Percentiles rank a stretch among this genome's conserved stretches.
Conservation (phyloP, 2,113 vertebrate genomes). For the Hippopotamus amphibius region DNA sequence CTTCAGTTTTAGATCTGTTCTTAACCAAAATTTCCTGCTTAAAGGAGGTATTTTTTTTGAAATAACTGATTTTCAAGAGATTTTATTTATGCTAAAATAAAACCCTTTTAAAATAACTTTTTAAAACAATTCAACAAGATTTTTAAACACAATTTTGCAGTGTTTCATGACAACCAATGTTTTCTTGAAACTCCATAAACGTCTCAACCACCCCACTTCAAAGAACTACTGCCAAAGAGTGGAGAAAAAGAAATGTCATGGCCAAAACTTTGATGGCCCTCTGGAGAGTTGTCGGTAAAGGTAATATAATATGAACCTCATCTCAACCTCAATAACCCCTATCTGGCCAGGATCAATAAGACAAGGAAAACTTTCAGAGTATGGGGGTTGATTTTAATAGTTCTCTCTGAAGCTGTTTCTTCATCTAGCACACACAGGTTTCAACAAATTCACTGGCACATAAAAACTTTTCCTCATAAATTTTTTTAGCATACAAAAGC, state of each 20-base stretch:
- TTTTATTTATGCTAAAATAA: constrained; percentile 2
- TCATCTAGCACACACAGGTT: constrained; percentile 1
- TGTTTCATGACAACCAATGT: not conserved
- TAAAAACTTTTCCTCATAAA: constrained; percentile 4
- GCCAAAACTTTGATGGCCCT: not conserved
- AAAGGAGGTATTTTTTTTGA: not conserved
- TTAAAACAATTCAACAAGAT: not conserved
- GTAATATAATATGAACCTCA: constrained; percentile 55
- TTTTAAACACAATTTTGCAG: not conserved
- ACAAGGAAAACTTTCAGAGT: constrained; percentile 35
- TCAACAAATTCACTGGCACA: constrained; percentile 60
- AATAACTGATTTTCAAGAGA: not conserved
- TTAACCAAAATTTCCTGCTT: not conserved
- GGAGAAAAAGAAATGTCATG: not conserved
- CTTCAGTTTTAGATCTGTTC: not conserved
- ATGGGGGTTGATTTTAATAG: constrained; percentile 48
- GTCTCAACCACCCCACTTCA: not conserved
- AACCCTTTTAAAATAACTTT: not conserved
- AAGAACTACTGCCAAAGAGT: constrained; percentile 24
- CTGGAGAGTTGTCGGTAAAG: constrained; percentile 47
- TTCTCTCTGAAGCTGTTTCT: not conserved
- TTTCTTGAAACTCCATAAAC: constrained; percentile 12
- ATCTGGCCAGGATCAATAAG: constrained; percentile 61
- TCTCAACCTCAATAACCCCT: constrained; percentile 60
- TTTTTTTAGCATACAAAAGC: constrained; percentile 49